Conservation (phyloP, 37 sponge, comb jelly and placozoan species). For the Bolinopsis microptera region DNA sequence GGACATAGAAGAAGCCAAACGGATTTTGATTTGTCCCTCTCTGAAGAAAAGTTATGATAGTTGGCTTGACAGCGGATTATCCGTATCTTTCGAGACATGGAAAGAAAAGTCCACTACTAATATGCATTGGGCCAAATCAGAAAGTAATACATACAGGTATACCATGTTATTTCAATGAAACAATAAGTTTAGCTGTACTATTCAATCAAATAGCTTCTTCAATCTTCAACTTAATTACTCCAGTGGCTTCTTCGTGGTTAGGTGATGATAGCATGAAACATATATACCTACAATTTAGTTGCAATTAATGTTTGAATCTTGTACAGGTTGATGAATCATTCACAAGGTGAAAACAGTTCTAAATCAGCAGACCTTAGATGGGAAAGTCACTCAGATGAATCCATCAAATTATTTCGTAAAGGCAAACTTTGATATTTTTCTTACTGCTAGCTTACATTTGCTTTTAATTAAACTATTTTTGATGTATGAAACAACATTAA, state of each 20-base stretch:
- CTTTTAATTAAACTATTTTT: neutral
- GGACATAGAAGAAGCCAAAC: constrained; percentile 46
- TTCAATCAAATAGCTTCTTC: too few species aligned
- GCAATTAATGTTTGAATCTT: too few species aligned
- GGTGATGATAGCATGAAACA: too few species aligned
- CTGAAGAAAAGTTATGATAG: neutral
- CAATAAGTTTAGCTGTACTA: too few species aligned
- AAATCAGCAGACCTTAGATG: neutral
- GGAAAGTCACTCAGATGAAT: constrained; percentile 37
- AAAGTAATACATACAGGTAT: neutral
- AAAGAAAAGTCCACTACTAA: constrained; percentile 17
- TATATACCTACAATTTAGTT: too few species aligned
- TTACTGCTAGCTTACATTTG: neutral
- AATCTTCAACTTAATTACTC: too few species aligned
- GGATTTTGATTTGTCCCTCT: neutral
- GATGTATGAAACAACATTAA: too few species aligned
- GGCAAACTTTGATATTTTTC: constrained; percentile 47
- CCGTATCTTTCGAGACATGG: constrained; percentile 22
- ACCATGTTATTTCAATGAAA: too few species aligned
- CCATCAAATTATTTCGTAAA: neutral
- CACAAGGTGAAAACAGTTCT: neutral
- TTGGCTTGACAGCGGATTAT: constrained; percentile 48
- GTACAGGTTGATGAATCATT: neutral
- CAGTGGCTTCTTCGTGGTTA: too few species aligned
- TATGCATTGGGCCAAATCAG: constrained; percentile 34